A percentile compares a stretch with the other conserved stretches of the same genome.
phyloP scores from a whole-genome alignment of 2,113 vertebrate species.

The Archocentrus centrarchus region DNA sequence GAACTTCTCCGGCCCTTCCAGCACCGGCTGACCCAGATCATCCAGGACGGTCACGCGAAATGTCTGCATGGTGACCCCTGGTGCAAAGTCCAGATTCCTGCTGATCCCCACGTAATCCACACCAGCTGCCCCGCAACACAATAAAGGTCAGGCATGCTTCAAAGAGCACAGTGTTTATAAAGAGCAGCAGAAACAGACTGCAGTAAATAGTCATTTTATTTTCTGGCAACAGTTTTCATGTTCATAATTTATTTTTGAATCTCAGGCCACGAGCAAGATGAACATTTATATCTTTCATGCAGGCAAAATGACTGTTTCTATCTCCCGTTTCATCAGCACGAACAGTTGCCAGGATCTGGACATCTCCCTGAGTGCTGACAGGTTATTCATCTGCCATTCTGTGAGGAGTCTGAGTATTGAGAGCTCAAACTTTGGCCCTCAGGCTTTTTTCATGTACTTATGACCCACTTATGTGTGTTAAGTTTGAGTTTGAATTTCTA shows the following conservation, averaged over 20 bases:
- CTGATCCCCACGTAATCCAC: slow-evolving; percentile 95
- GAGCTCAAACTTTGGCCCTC: slow-evolving; percentile 46
- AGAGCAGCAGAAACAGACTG: slow-evolving; percentile 13
- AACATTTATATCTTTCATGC: slow-evolving; percentile 18
- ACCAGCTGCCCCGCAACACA: slow-evolving; percentile 83
- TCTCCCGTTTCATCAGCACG: slow-evolving; percentile 3
- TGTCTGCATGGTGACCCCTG: slow-evolving; percentile 90
- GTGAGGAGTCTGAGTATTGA: slow-evolving; percentile 49
- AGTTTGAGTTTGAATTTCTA: slow-evolving; percentile 46
- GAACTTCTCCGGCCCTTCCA: slow-evolving; percentile 92
- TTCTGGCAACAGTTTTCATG: neutral
- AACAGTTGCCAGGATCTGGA: slow-evolving; percentile 35
- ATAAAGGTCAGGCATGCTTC: slow-evolving; percentile 38
- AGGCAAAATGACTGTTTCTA: slow-evolving; percentile 33
- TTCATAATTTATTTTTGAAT: slow-evolving; percentile 49
- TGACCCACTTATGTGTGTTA: slow-evolving; percentile 48
- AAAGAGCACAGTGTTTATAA: slow-evolving; percentile 24
- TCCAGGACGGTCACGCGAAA: slow-evolving; percentile 89
- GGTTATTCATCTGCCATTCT: slow-evolving; percentile 59
- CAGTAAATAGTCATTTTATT: slow-evolving; percentile 1
- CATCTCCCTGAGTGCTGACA: slow-evolving; percentile 30
- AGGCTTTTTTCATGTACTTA: slow-evolving; percentile 59
- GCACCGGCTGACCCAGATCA: slow-evolving; percentile 90
- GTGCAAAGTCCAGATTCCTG: slow-evolving; percentile 90
- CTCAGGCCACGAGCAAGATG: slow-evolving; percentile 24